These are phyloP conservation scores for Ibycter americanus DNA, from an alignment of 2,797 vertebrate species.

Conservation along the genomic window DNA sequence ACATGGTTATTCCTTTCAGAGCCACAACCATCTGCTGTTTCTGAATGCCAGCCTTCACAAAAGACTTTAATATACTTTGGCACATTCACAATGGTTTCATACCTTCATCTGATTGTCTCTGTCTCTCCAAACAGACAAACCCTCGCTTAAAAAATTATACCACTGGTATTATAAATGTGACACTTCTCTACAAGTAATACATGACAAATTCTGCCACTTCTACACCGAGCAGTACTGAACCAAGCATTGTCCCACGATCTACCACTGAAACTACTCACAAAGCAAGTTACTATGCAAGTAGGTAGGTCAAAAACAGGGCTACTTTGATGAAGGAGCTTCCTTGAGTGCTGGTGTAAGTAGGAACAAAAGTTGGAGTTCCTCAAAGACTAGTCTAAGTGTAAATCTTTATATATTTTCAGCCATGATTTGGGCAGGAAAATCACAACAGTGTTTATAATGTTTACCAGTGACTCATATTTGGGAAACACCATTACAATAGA, in stretches of 20 bases:
- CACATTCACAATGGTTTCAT: not conserved
- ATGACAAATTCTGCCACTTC: not conserved
- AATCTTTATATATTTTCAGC: not conserved
- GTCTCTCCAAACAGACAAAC: not conserved
- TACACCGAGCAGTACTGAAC: not conserved
- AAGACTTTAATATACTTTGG: not conserved
- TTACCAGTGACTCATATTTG: not conserved
- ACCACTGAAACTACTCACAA: not conserved
- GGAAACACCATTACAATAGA: not conserved
- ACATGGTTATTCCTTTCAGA: not conserved
- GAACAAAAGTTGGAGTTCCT: not conserved
- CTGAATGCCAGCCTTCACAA: not conserved
- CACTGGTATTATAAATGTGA: not conserved
- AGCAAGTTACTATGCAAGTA: not conserved
- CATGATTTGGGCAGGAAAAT: not conserved
- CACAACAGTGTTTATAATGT: not conserved
- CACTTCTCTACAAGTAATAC: not conserved
- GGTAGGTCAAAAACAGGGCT: not conserved
- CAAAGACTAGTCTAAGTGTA: not conserved
- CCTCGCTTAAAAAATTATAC: not conserved
- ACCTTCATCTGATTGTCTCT: not conserved
- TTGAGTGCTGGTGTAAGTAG: not conserved
- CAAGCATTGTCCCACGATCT: not conserved
- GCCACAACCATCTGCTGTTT: not conserved
- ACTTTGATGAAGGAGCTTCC: not conserved